These are phyloP conservation scores for Ataeniobius toweri DNA, from an alignment of 2,797 vertebrate species.

Conservation along the genomic window DNA sequence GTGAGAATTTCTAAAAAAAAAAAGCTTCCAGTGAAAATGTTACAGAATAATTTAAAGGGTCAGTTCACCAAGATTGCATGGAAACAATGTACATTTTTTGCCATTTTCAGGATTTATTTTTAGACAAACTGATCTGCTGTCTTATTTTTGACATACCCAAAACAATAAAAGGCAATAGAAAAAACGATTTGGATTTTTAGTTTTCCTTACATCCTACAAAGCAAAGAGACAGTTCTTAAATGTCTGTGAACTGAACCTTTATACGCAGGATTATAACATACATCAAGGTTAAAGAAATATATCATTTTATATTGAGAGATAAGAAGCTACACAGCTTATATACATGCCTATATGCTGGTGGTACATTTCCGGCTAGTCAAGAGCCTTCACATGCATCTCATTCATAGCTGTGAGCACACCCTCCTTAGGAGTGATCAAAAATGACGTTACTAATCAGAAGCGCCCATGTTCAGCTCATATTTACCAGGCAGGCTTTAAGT, in stretches of 20 bases:
- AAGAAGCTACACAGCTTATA: slow-evolving; percentile 36
- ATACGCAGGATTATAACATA: slow-evolving; percentile 20
- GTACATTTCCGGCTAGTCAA: slow-evolving; percentile 37
- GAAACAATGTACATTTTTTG: background rate
- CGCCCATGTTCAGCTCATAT: slow-evolving; percentile 31
- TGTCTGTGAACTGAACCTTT: slow-evolving; percentile 44
- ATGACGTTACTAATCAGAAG: slow-evolving; percentile 29
- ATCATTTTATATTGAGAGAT: slow-evolving; percentile 23
- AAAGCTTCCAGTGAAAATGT: slow-evolving; percentile 38
- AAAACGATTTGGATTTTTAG: background rate
- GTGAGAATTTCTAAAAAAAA: slow-evolving; percentile 37
- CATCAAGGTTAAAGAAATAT: slow-evolving; percentile 44
- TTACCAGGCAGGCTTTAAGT: slow-evolving; percentile 24
- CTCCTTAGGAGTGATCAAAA: slow-evolving; percentile 5
- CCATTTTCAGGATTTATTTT: background rate
- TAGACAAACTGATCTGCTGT: background rate
- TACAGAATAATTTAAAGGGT: slow-evolving; percentile 45
- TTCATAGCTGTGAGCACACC: slow-evolving; percentile 25
- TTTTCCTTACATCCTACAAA: background rate
- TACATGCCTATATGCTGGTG: slow-evolving; percentile 49
- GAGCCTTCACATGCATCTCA: slow-evolving; percentile 56
- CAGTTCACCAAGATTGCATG: slow-evolving; percentile 34
- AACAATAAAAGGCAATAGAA: background rate
- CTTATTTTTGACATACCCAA: too few species aligned
- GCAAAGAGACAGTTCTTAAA: background rate